Evolutionary conservation across 2,113 vertebrate genomes (phyloP).

Genomic region (Origma solitaria): DNA sequence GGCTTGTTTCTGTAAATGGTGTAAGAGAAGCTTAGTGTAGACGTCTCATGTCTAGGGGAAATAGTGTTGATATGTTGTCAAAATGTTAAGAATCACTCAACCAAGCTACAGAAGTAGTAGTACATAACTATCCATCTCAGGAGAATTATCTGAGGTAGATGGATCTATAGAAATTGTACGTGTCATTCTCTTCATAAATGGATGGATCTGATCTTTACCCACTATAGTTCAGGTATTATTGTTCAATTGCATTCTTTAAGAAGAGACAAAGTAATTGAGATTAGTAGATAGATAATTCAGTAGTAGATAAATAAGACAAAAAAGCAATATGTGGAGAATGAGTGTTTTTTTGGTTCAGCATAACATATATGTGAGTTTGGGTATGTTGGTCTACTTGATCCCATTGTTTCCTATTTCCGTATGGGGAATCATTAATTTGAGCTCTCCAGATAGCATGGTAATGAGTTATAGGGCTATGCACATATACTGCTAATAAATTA

Average conservation of each 20-base stretch:
- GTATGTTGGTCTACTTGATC: background rate
- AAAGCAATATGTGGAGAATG: background rate
- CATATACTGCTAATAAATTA: background rate
- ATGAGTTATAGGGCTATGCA: background rate
- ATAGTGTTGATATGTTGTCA: background rate
- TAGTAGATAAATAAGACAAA: background rate
- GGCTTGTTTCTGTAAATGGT: background rate
- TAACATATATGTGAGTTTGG: fast-evolving
- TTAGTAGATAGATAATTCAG: background rate
- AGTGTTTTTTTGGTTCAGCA: background rate
- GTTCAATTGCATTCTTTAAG: background rate
- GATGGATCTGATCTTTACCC: background rate
- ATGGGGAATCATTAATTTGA: background rate
- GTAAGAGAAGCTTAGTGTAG: background rate
- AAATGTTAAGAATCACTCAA: background rate
- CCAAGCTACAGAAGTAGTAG: background rate
- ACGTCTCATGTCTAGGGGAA: background rate
- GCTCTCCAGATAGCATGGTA: background rate
- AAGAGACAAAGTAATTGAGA: background rate
- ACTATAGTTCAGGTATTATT: background rate
- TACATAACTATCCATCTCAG: background rate
- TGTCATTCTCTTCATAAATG: background rate
- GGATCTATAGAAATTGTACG: background rate
- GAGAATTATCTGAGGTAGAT: background rate
- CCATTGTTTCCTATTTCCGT: background rate